phyloP scores from a whole-genome alignment of 2,113 vertebrate genomes.

The Progne subis region DNA sequence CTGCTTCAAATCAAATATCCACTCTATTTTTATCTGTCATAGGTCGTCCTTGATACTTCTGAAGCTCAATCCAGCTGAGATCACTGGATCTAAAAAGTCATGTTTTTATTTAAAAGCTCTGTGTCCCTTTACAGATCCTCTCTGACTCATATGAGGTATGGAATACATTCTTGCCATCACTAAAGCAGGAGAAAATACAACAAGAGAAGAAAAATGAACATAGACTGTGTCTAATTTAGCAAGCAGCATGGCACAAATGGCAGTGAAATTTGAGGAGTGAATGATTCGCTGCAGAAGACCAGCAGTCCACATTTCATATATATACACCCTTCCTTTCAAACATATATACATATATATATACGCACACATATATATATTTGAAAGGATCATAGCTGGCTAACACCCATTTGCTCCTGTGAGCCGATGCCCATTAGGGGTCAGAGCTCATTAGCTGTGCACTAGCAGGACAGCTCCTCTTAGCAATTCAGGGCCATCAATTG shows the following conservation, averaged over 20 bases:
- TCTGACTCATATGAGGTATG: not conserved
- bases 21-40: not conserved
- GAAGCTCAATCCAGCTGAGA: not conserved
- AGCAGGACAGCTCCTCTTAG: not conserved
- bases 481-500: not conserved
- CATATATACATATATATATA: too few relatives aligned
- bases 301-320: not conserved
- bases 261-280: not conserved
- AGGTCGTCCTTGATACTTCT: not conserved
- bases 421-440: not conserved
- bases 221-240: not conserved
- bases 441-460: not conserved
- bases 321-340: too few relatives aligned
- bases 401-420: not conserved
- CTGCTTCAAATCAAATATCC: not conserved
- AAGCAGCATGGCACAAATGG: not conserved
- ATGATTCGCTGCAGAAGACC: not conserved
- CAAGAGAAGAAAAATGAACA: not conserved
- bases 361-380: not conserved
- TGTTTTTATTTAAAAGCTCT: not conserved
- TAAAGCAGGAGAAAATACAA: not conserved
- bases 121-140: not conserved
- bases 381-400: not conserved
- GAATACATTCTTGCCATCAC: not conserved
- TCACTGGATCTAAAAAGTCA: not conserved